Base-by-base conservation (phyloP, 2,888 invertebrate species). In the Polyommatus icarus region DNA sequence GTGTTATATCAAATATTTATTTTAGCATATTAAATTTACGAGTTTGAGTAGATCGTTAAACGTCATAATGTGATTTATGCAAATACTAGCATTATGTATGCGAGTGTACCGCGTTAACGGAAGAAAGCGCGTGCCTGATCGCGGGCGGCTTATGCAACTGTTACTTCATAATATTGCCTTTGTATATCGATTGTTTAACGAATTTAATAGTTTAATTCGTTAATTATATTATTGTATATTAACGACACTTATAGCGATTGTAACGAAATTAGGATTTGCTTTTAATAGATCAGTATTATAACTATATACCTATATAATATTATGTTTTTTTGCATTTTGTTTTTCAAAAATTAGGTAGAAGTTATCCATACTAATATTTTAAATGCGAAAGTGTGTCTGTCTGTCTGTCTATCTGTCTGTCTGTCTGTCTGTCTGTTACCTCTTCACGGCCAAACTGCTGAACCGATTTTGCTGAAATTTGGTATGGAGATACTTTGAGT, bases 91-190 rank as follows among this genome's bases (percentile, higher is more conserved):
- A 40, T 76, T 76, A 67, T 76, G 40, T 20, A 40, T 67, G 61
- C 76, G 67, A 40, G 36, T 73, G 77, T 77, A 77, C 77, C 59
- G 59, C 32, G 77, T 73, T 91, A 90, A 89, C 90, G 92, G 92
- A 92, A 92, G 91, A 91, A 84, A 87, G 85, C 87, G 85, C 85
- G 85, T 85, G 83, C 82, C 29, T 29, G 86, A 82, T 86, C 86
- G 85, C 87, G 85, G 88, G 83, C 85, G 81, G 79, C 79, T 83
- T 71, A 75, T 76, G 67, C 77, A 73, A 59, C 36, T 18, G 73
- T 77, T 75, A 77, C 73, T 77, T 61, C 72, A 77, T 59, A 77
- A 24, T 24, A 24, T 46, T 72, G 40, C 59, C 73, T 77, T 61
- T 77, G 59, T 77, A 18, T 32, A 67, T 67, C 29, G 29, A 67